These are phyloP conservation scores for Alexandromys fortis DNA, from an alignment of 2,113 vertebrate genomes.

Conservation along the genomic window DNA sequence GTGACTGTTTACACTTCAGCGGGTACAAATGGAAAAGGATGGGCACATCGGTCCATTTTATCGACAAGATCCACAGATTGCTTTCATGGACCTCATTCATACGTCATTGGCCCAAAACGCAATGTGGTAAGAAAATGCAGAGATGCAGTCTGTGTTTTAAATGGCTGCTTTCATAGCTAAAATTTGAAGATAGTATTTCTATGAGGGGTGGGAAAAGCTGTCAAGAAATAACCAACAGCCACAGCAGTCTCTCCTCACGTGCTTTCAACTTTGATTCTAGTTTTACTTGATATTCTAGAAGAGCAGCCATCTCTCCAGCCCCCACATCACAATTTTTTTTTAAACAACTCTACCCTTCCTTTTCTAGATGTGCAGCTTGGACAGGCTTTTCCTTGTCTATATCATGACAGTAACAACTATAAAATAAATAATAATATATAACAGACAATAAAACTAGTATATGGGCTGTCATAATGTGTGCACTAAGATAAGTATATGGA, in stretches of 20 bases:
- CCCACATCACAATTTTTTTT: not conserved
- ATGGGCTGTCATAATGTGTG: not conserved
- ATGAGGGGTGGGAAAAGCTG: not conserved
- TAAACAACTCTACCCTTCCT: not conserved
- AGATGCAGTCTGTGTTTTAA: not conserved
- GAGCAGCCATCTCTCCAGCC: no score
- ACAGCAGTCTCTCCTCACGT: not conserved
- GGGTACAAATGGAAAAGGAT: not conserved
- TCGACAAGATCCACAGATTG: not conserved
- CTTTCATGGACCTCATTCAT: not conserved
- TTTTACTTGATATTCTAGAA: no score
- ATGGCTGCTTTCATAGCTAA: not conserved
- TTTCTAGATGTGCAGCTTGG: not conserved
- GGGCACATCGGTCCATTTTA: not conserved
- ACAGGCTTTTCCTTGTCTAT: conserved; percentile 1
- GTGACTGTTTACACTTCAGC: not conserved
- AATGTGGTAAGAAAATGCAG: not conserved
- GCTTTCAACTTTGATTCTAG: not conserved
- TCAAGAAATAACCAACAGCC: not conserved
- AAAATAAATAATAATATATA: not conserved
- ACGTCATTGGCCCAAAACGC: not conserved
- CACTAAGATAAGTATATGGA: not conserved
- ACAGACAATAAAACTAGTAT: not conserved
- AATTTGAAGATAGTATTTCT: not conserved
- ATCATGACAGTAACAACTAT: not conserved